Conservation (phyloP, 2,113 vertebrate genomes). For the Gadus chalcogrammus region DNA sequence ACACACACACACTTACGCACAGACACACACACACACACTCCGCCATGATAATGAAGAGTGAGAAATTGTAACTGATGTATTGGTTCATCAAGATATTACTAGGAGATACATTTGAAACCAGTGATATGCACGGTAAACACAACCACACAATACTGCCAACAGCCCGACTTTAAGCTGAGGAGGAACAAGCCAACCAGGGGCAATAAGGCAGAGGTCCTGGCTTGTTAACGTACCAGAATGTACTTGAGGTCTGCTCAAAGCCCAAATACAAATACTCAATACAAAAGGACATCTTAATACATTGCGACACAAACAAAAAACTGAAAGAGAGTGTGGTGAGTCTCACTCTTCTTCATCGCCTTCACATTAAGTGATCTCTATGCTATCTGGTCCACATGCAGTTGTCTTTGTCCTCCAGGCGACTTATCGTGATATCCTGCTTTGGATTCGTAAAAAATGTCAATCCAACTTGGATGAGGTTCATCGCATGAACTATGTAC, state of each 20-base stretch:
- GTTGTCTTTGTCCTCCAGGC: no score
- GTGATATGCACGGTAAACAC: slow-evolving; percentile 9
- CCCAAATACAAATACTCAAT: not conserved
- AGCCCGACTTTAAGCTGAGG: not conserved
- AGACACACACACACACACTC: slow-evolving; percentile 4
- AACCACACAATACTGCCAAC: slow-evolving; percentile 7
- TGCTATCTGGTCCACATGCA: no score
- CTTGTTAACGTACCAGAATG: slow-evolving; percentile 15
- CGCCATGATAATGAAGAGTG: not conserved
- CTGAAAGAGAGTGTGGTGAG: no score
- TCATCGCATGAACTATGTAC: no score
- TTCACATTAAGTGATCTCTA: no score
- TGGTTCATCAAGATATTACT: not conserved
- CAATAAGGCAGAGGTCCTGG: slow-evolving; percentile 1
- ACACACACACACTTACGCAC: not conserved
- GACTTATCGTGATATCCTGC: no score
- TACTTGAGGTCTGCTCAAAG: not conserved
- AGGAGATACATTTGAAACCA: not conserved
- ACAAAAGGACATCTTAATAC: not conserved
- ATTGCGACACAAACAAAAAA: no score
- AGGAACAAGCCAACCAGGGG: not conserved
- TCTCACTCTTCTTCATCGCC: no score
- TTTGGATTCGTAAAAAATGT: no score
- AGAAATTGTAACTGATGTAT: not conserved
- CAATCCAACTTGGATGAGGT: no score